Conservation (phyloP, 2,113 vertebrate species). For the human (Homo sapiens) region DNA sequence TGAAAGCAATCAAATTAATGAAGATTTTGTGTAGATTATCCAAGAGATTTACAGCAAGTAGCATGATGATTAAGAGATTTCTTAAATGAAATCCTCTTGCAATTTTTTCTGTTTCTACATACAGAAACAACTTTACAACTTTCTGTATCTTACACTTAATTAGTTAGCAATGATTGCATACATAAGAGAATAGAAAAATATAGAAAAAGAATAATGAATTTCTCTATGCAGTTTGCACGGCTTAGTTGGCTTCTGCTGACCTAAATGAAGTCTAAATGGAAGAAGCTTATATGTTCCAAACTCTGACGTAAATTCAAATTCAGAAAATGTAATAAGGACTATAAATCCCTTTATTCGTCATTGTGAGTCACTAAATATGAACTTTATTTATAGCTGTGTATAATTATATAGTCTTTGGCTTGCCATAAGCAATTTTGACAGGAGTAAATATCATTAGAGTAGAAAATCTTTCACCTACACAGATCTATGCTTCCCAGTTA, state of each 20-base stretch:
- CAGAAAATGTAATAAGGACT: background rate
- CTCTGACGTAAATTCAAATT: background rate
- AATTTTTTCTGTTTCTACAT: background rate
- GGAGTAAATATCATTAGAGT: background rate
- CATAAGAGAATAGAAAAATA: background rate
- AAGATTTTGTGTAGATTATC: background rate
- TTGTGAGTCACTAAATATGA: background rate
- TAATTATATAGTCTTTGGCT: background rate
- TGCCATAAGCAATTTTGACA: constrained; percentile 1
- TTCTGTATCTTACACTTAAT: background rate
- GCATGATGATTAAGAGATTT: background rate
- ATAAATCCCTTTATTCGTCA: background rate
- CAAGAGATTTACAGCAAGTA: background rate
- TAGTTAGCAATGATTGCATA: background rate
- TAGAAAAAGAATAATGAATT: background rate
- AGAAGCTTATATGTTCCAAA: background rate
- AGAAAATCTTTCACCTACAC: background rate
- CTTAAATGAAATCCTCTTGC: background rate
- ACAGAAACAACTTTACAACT: background rate
- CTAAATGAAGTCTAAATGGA: background rate
- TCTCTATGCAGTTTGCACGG: background rate
- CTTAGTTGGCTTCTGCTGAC: background rate
- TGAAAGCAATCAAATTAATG: background rate
- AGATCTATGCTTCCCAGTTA: background rate
- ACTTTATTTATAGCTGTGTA: background rate